These are phyloP conservation scores for Proterorhinus semilunaris DNA, from an alignment of 2,113 vertebrate genomes.

Conservation along the genomic window DNA sequence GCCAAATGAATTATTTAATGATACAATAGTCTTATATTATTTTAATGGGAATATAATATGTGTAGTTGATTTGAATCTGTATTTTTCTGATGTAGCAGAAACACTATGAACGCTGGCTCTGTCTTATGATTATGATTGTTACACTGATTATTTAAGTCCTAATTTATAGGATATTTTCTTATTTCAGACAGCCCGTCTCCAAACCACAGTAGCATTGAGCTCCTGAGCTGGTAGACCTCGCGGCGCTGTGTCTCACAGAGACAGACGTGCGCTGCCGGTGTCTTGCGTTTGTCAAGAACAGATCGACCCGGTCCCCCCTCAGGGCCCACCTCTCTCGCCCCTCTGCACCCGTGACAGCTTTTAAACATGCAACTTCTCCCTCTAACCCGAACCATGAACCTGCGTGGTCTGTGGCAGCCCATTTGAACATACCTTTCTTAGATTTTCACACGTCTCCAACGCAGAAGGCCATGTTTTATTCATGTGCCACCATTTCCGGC, in stretches of 20 bases:
- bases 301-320: conserved; percentile 26
- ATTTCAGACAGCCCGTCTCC: neutral
- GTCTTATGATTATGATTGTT: too few species aligned
- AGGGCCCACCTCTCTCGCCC: conserved; percentile 16
- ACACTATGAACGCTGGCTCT: too few species aligned
- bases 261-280: conserved; percentile 31
- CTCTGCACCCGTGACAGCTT: conserved; percentile 29
- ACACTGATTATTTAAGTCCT: neutral
- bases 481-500: conserved; percentile 17
- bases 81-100: too few species aligned
- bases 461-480: conserved; percentile 47
- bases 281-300: conserved; percentile 13
- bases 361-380: conserved; percentile 11
- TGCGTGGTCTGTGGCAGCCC: conserved; percentile 5
- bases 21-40: too few species aligned
- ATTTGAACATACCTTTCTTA: conserved; percentile 11
- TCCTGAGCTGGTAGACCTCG: conserved; percentile 25
- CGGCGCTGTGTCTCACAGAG: conserved; percentile 28
- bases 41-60: too few species aligned
- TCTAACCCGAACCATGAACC: neutral
- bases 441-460: conserved; percentile 6
- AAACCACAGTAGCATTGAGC: conserved; percentile 15
- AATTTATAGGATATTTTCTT: neutral
- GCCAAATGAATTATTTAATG: too few species aligned
- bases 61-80: too few species aligned